Evolutionary conservation across 2,797 vertebrate genomes (phyloP).

Genomic region (Margarornis squamiger): DNA sequence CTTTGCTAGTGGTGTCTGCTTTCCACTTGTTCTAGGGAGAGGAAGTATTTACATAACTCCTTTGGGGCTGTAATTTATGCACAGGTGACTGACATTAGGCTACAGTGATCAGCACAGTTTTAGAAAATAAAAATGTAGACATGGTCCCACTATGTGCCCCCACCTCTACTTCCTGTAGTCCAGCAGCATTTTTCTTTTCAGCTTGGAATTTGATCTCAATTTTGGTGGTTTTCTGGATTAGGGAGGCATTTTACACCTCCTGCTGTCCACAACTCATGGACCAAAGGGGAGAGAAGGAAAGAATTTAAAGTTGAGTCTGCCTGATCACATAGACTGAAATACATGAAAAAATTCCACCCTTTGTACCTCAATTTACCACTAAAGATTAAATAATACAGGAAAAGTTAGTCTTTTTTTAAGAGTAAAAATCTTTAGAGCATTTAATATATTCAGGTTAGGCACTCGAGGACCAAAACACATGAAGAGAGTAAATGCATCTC

Average conservation of each 20-base stretch:
- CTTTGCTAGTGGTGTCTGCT: neutral
- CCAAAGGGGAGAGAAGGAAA: neutral
- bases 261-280: neutral
- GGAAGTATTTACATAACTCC: neutral
- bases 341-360: neutral
- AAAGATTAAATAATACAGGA: neutral
- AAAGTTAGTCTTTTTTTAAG: neutral
- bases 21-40: conserved; percentile 6
- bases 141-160: neutral
- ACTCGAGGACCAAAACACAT: neutral
- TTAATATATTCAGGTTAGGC: neutral
- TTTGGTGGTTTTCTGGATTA: conserved; percentile 2
- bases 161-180: neutral
- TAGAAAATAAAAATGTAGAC: neutral
- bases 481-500: neutral
- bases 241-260: neutral
- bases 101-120: neutral
- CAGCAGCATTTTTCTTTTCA: neutral
- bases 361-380: neutral
- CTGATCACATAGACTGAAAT: neutral
- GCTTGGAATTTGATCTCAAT: neutral
- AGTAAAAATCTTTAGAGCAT: neutral
- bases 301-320: neutral
- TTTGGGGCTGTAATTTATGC: conserved; percentile 1
- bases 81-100: neutral